Evolutionary conservation across 2,797 vertebrate species (phyloP).

Genomic region (Scomberomorus guttatus): DNA sequence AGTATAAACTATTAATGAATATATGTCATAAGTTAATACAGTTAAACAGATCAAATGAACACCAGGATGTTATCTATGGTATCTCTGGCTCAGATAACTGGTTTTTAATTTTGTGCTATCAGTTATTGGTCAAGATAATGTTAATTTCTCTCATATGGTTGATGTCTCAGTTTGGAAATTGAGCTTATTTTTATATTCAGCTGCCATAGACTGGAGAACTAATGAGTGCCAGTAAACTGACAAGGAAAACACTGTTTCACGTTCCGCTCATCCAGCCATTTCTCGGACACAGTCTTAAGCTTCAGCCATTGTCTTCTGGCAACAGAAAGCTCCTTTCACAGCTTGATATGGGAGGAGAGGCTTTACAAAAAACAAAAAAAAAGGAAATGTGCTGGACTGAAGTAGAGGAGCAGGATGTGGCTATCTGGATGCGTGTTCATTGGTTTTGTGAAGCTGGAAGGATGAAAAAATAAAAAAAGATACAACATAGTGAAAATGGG

Average conservation of each 20-base stretch:
- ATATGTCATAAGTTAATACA: neutral
- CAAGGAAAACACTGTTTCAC: conserved; percentile 1
- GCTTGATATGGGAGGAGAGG: conserved; percentile 22
- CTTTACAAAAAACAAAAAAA: neutral
- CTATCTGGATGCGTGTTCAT: neutral
- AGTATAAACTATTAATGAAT: neutral
- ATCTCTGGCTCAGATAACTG: neutral
- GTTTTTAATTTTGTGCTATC: conserved; percentile 21
- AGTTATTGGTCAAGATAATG: neutral
- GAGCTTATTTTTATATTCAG: neutral
- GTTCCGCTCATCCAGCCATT: neutral
- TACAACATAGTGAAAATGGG: neutral
- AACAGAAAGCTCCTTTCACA: conserved; percentile 32
- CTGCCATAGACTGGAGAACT: neutral
- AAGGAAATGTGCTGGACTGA: neutral
- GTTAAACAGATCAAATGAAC: neutral
- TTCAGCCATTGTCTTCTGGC: neutral
- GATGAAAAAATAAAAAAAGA: conserved; percentile 5
- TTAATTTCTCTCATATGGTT: neutral
- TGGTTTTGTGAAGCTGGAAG: neutral
- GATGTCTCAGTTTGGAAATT: neutral
- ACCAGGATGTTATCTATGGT: neutral
- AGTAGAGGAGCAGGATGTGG: neutral
- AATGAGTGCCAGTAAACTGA: neutral
- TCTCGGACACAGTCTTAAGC: conserved; percentile 9